Base-by-base conservation (phyloP, 2,888 invertebrate genomes). In the Limulus polyphemus region DNA sequence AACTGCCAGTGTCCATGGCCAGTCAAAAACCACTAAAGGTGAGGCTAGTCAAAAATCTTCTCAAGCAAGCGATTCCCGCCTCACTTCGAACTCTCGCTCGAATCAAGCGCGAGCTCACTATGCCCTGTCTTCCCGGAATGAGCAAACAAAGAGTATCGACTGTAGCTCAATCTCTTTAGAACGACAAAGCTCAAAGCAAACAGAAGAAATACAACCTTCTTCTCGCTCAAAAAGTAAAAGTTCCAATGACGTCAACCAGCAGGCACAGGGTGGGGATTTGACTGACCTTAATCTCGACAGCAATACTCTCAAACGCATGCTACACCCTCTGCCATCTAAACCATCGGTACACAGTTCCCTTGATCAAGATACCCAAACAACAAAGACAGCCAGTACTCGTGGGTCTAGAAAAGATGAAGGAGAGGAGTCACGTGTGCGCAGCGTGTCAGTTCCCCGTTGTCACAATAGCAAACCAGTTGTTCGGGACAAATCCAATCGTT, bases 291-390 rank as follows among this genome's bases (percentile, higher is more conserved):
- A 75, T 63, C 77, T 86, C 77, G 90, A 90, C 77, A 87, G 87
- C 73, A 87, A 85, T 74, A 92, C 92, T 11, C 80, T 95, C 71
- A 93, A 94, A 77, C 83, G 90, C 68, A 92, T 95, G 90, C 81
- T 95, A 71, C 92, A 93, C 74, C 92, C 93, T 58, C 89, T 95
- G 85, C 88, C 92, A 32, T 68, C 71, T 47, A 70, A 72, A 87
- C 7, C 32, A 32, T 56, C 81, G 17, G 55, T 55, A 49, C 63
- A 61, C 14, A 62, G 62, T 14, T 68, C 68, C 11, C 68, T 67
- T 0, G 67, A 65, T 11, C 59, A 47, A 49, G 55, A 54, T 17
- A 32, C 55, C 11, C 32, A 32, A 32, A 32, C 32, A 32, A 32
- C 32, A 32, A 54, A 32, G 11, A 17, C 54, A 7, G 65, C 61